Conservation (phyloP, 1,140 invertebrate genomes). For the Cylas formicarius region DNA sequence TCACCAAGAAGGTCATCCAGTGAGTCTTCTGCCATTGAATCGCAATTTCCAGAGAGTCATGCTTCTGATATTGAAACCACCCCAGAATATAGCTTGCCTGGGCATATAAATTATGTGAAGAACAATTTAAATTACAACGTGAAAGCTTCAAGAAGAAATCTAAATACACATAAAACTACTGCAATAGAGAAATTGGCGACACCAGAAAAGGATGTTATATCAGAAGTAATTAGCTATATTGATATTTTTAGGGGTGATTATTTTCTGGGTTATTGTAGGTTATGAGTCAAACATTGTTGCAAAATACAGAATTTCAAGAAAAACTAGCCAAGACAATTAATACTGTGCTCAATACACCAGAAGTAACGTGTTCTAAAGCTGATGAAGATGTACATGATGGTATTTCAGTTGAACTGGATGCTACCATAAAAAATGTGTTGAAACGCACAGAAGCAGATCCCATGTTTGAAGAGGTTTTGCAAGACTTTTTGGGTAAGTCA, state of each 20-base stretch:
- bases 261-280: slow-evolving; percentile 23
- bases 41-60: background rate
- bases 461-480: slow-evolving; percentile 25
- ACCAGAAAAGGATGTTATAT: slow-evolving; percentile 12
- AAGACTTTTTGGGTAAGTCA: slow-evolving; percentile 27
- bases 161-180: slow-evolving; percentile 6
- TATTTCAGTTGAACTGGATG: slow-evolving; percentile 23
- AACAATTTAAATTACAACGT: slow-evolving; percentile 5
- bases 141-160: background rate
- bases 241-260: too few species aligned
- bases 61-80: slow-evolving; percentile 22
- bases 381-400: slow-evolving; percentile 11
- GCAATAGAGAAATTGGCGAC: slow-evolving; percentile 6
- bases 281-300: slow-evolving; percentile 23
- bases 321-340: slow-evolving; percentile 33
- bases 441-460: slow-evolving; percentile 30
- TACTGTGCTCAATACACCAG: slow-evolving; percentile 16
- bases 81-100: slow-evolving; percentile 22
- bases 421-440: slow-evolving; percentile 27
- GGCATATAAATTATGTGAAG: slow-evolving; percentile 13
- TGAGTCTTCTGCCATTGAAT: slow-evolving; percentile 4
- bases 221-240: slow-evolving; percentile 9
- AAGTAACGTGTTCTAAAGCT: slow-evolving; percentile 1
- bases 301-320: slow-evolving; percentile 27
- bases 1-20: slow-evolving; percentile 10